Base-by-base conservation (phyloP, 2,888 invertebrate genomes). In the Thereva nobilitata region DNA sequence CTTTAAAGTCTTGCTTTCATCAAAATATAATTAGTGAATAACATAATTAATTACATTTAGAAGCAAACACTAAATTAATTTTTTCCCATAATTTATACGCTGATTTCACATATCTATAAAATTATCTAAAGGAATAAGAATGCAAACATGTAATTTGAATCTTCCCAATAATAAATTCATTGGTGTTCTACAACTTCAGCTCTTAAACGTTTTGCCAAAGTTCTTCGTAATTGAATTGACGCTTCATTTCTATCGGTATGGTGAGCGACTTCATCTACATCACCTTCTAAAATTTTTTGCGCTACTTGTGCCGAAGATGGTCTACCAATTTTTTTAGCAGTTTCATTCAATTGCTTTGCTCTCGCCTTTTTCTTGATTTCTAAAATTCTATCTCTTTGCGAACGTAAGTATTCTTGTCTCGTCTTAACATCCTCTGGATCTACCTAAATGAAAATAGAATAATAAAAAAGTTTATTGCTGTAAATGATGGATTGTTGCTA, bases 321-420 rank as follows among this genome's bases (percentile, higher is more conserved):
- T 40, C 89, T 77, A 3, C 72, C 78, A 73, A 79, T 81, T 53
- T 83, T 83, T 0, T 81, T 81, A 63, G 88, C 87, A 9, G 85
- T 86, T 42, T 83, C 85, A 40, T 86, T 86, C 5, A 95, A 82
- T 76, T 92, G 88, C 72, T 90, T 89, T 76, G 92, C 90, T 23
- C 97, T 85, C 34, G 91, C 94, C 77, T 91, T 89, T 76, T 91
- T 92, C 80, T 97, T 97, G 76, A 96, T 82, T 23, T 91, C 91
- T 50, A 97, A 84, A 63, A 97, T 84, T 77, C 95, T 94, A 79
- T 97, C 97, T 35, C 97, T 85, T 77, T 97, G 96, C 68, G 91
- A 88, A 64, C 91, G 87, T 66, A 97, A 82, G 79, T 96, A 97
- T 71, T 91, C 89, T 75, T 94, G 92, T 0, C 97, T 86, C 66